Evolutionary conservation across 2,888 invertebrate species (phyloP).

Genomic region (Drosophila algonquin): DNA sequence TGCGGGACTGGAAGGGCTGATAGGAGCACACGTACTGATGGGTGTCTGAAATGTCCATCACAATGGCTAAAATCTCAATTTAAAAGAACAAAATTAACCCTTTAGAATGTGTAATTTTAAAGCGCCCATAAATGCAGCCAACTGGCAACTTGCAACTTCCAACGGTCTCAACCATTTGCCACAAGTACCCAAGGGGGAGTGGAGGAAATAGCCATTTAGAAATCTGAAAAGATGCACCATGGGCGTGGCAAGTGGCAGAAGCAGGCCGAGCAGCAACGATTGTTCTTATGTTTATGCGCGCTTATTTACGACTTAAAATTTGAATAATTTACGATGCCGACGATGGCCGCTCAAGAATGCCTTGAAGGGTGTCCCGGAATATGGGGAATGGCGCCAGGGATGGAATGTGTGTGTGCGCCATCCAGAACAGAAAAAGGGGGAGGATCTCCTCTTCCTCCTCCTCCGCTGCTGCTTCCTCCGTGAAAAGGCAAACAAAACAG

Average conservation of each 20-base stretch:
- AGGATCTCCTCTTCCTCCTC: neutral
- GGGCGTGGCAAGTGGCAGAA: slow-evolving; percentile 54
- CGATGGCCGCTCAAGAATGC: slow-evolving; percentile 48
- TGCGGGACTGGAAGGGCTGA: too few relatives aligned
- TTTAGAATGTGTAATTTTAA: slow-evolving; percentile 23
- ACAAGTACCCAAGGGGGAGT: slow-evolving; percentile 14
- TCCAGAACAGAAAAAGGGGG: slow-evolving; percentile 36
- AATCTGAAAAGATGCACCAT: slow-evolving; percentile 40
- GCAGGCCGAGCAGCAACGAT: slow-evolving; percentile 38
- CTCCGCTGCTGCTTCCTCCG: neutral
- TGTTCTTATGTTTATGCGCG: slow-evolving; percentile 72
- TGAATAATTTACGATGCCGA: slow-evolving; percentile 75
- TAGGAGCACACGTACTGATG: neutral
- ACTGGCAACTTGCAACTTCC: slow-evolving; percentile 6
- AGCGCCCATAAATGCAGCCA: slow-evolving; percentile 38
- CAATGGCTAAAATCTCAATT: neutral
- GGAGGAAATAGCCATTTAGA: neutral
- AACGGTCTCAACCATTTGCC: slow-evolving; percentile 46
- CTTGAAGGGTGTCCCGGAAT: slow-evolving; percentile 8
- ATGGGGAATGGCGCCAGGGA: neutral
- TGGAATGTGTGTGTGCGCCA: neutral
- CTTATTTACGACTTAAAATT: slow-evolving; percentile 78
- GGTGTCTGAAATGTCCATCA: neutral
- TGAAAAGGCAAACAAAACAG: slow-evolving; percentile 44
- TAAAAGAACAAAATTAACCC: neutral